Percentiles rank a stretch among this genome's conserved stretches.
Evolutionary conservation across 1,140 invertebrate genomes (phyloP).

Genomic region (Dufourea novaeangliae): DNA sequence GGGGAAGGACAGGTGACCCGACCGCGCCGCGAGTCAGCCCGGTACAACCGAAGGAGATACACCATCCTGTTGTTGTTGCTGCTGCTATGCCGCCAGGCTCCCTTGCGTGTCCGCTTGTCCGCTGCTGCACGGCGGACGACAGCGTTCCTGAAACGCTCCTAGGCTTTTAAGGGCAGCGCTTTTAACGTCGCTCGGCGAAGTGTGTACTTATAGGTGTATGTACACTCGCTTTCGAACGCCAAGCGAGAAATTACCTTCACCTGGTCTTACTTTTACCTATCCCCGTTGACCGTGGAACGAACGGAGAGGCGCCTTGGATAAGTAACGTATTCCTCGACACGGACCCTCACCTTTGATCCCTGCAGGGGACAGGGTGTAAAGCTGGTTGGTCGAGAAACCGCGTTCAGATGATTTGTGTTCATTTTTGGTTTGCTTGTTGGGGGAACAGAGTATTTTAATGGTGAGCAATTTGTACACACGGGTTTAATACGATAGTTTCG

Average conservation of each 20-base stretch:
- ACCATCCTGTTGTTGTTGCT: too few species aligned
- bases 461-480: background rate
- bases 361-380: background rate
- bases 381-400: background rate
- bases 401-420: too few species aligned
- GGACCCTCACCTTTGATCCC: slow-evolving; percentile 34
- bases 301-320: background rate
- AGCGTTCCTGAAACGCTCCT: slow-evolving; percentile 10
- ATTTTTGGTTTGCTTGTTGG: background rate
- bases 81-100: background rate
- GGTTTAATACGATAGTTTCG: too few species aligned
- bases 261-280: background rate
- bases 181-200: slow-evolving; percentile 3
- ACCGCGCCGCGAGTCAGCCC: slow-evolving; percentile 23
- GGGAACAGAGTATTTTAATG: background rate
- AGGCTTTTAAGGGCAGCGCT: slow-evolving; percentile 36
- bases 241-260: slow-evolving; percentile 18
- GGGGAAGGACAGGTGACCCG: slow-evolving; percentile 78
- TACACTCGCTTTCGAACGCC: background rate
- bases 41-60: too few species aligned
- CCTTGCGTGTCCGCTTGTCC: background rate
- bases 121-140: too few species aligned
- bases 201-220: too few species aligned
- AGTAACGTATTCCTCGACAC: slow-evolving; percentile 34
- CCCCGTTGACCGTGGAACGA: background rate